Evolutionary conservation across 2,888 invertebrate genomes (phyloP), one percentile per base, ranked within the genome.

Genomic region (Morpho achilles): DNA sequence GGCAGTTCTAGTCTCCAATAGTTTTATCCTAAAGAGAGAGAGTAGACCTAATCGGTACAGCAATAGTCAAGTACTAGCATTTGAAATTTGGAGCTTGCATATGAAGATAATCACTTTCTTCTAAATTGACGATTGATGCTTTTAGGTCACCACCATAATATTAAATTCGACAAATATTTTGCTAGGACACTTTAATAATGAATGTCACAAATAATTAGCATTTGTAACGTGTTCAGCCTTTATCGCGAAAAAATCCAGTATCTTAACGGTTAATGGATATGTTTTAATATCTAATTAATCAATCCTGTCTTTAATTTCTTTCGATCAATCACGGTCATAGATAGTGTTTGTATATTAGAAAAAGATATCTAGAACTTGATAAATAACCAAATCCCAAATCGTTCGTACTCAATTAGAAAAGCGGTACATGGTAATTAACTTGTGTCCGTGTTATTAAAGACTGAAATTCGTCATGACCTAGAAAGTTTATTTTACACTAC

Each of bases 341-440:
- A 16, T 39, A 23, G 41, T 47, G 9, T 41, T 47, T 53, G 40
- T 8, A 46, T 22, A 40, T 22, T 41, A 40, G 45, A 9, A 7
- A 40, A 40, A 40, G 51, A 45, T 42, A 57, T 51, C 47, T 51
- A 49, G 54, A 49, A 48, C 54, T 55, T 48, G 54, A 55, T 55
- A 49, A 55, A 49, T 47, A 55, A n/a, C 48, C 54, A 55, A 49
- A 40, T 47, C 41, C 45, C 51, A 57, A 56, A 56, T 9, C 50
- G 47, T 16, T 57, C 32, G 51, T 57, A 51, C 51, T 51, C 51
- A 57, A 51, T 57, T 46, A 51, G 41, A 45, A 23, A 52, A 57
- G 50, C 56, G 50, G 56, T 57, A 57, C 50, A 22, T 8, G 42
- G 42, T 57, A 51, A 57, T 57, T 57, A 57, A 47, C 56, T 46